These are phyloP conservation scores for Drosophila kambysellisi DNA, from an alignment of 2,888 invertebrate genomes.

Conservation along the genomic window DNA sequence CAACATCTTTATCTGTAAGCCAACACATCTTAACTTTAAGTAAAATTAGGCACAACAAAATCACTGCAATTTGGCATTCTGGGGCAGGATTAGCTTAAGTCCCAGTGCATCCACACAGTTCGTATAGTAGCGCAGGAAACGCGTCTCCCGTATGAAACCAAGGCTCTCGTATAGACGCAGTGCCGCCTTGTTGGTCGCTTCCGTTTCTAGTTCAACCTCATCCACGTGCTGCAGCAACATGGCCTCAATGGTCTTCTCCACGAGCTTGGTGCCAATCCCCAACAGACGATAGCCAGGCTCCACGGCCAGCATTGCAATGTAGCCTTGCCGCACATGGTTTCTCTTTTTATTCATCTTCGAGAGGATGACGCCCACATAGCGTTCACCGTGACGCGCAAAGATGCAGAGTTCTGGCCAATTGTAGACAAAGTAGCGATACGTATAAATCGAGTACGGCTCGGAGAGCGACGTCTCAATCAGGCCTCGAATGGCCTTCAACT, in stretches of 20 bases:
- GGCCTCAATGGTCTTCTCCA: constrained; percentile 86
- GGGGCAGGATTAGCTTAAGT: constrained; percentile 95
- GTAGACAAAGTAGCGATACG: constrained; percentile 72
- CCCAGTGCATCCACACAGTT: constrained; percentile 99
- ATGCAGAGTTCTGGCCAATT: constrained; percentile 69
- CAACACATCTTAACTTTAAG: constrained; percentile 1
- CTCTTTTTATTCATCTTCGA: constrained; percentile 58
- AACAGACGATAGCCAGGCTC: constrained; percentile 55
- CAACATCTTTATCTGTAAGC: not conserved
- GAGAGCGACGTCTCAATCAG: constrained; percentile 61
- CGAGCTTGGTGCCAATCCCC: constrained; percentile 56
- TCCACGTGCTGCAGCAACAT: constrained; percentile 98
- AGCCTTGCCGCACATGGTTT: constrained; percentile 31
- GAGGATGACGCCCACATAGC: constrained; percentile 67
- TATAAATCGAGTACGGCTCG: constrained; percentile 71
- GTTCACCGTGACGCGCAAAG: constrained; percentile 51
- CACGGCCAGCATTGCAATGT: constrained; percentile 71
- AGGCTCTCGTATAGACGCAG: constrained; percentile 98
- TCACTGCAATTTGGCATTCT: not conserved
- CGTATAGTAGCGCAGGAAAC: constrained; percentile 98
- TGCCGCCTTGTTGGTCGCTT: constrained; percentile 98
- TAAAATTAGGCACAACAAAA: not conserved
- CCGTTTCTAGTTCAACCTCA: constrained; percentile 99
- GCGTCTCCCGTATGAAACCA: constrained; percentile 98
- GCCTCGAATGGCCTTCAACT: constrained; percentile 40